Base-by-base conservation (phyloP, 2,797 vertebrate species). In the Pangasius sanitwongsei region DNA sequence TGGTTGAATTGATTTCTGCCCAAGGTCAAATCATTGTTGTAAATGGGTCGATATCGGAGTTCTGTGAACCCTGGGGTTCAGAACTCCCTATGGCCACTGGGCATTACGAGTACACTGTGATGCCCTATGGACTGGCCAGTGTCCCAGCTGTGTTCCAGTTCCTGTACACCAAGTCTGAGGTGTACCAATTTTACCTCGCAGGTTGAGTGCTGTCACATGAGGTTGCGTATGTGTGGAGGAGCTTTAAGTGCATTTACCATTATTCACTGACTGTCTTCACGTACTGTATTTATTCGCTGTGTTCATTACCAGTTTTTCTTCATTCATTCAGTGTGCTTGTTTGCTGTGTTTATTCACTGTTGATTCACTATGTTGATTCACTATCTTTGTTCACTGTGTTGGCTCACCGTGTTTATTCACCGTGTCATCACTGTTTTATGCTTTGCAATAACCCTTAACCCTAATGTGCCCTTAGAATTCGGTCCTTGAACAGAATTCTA, bases 341-440 rank as follows among this genome's bases (percentile, higher is more conserved):
- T 44, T 83, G 80, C 37, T 83, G 82, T 65, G 82, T 65, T 83
- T 83, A 63, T 41, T 83, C 20, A 63, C 57, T 61, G 81, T 41
- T 83, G 57, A 65, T 83, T 65, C 82, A 28, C 1, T n/a, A 0
- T 63, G 57, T 63, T 28, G 13, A 37, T 28, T 83, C 81, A 83
- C 41, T 6, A 16, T n/a, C 37, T 63, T 83, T 5, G 44, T 65
- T 83, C 37, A 63, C 23, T 41, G 34, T 31, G 48, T 15, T 28
- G 18, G 70, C 59, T 13, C 55, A 23, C 31, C 15, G 34, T 57
- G 53, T 82, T 34, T 3, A 16, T 18, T 83, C 25, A 31, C 34
- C 18, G n/a, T 57, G 37, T 81, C 31, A 41, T 59, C 34, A 57
- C 16, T 20, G 20, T 34, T 57, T 81, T 37, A 15, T 57, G 5